phyloP scores from a whole-genome alignment of 2,797 vertebrate species.

The Cercopithecus neglectus region DNA sequence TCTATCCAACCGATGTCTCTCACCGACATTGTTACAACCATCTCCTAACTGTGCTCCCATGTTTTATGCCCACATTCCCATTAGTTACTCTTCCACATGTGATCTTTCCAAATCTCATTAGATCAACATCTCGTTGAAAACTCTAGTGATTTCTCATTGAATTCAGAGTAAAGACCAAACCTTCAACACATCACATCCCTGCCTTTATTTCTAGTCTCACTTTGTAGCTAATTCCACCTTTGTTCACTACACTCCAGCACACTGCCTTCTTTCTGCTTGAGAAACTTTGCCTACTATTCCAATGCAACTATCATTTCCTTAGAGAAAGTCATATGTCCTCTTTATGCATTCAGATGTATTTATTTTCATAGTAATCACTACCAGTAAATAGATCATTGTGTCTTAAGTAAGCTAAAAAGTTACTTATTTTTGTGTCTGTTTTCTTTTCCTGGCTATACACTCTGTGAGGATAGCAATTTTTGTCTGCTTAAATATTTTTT shows the following conservation, averaged over 20 bases:
- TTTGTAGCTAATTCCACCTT: neutral
- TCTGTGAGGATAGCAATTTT: neutral
- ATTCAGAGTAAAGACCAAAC: neutral
- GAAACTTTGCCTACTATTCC: neutral
- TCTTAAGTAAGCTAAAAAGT: neutral
- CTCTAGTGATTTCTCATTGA: neutral
- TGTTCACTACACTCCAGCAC: neutral
- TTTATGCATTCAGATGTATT: neutral
- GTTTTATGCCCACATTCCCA: neutral
- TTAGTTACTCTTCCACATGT: neutral
- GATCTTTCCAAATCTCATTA: neutral
- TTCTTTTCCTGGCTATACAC: neutral
- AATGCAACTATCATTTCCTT: neutral
- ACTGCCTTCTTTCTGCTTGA: neutral
- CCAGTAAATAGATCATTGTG: neutral
- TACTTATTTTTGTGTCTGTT: neutral
- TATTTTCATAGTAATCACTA: neutral
- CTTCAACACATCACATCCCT: neutral
- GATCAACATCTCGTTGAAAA: neutral
- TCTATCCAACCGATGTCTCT: neutral
- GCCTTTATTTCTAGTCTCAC: neutral
- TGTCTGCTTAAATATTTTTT: neutral
- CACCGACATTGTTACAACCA: neutral
- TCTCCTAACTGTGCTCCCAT: neutral
- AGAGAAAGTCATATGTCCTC: neutral